These are phyloP conservation scores for Drosophila maculinotata DNA, from an alignment of 2,888 invertebrate genomes.

Conservation along the genomic window DNA sequence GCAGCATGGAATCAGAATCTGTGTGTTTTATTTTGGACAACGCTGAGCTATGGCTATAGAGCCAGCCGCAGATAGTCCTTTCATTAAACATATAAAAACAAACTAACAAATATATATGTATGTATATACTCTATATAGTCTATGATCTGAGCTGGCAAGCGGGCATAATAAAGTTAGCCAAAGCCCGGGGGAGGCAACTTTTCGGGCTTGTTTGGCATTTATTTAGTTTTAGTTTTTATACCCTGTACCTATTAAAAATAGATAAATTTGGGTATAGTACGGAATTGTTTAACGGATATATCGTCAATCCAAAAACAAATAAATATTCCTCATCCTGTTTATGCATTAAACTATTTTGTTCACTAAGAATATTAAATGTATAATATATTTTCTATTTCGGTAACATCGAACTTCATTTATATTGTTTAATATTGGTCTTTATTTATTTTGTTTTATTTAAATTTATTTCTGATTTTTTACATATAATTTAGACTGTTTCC, in stretches of 20 bases:
- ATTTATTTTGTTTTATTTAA: too few species aligned
- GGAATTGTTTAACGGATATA: too few species aligned
- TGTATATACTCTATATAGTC: constrained; percentile 21
- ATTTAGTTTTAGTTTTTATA: constrained; percentile 75
- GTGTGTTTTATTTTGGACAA: constrained; percentile 72
- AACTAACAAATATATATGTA: constrained; percentile 2
- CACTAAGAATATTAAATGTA: too few species aligned
- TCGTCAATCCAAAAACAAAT: too few species aligned
- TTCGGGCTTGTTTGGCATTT: constrained; percentile 78
- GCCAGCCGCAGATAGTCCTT: constrained; percentile 66
- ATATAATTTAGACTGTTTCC: too few species aligned
- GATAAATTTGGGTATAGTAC: not conserved
- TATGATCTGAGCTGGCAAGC: constrained; percentile 37
- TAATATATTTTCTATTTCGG: too few species aligned
- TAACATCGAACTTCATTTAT: too few species aligned
- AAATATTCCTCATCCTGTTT: too few species aligned
- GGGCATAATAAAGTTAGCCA: constrained; percentile 74
- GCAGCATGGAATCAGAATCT: constrained; percentile 82
- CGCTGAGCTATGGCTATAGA: constrained; percentile 62
- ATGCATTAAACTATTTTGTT: too few species aligned
- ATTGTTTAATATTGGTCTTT: too few species aligned
- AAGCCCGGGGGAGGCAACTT: constrained; percentile 50
- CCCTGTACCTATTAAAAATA: not conserved
- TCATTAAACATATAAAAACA: constrained; percentile 38
- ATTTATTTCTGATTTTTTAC: too few species aligned